Conservation (phyloP, 2,888 invertebrate genomes). For the Cantharis rufa region DNA sequence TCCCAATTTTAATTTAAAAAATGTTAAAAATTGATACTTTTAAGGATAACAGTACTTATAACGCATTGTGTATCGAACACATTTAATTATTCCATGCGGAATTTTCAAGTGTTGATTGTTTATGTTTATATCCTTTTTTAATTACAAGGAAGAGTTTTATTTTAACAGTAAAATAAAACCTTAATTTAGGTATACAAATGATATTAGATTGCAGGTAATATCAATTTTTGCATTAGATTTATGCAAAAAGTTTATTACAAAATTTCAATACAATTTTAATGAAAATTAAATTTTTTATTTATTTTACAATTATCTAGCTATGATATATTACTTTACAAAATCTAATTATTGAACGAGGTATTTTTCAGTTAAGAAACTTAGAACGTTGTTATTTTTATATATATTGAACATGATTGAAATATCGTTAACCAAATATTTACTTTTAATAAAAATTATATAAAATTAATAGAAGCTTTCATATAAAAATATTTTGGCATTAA, state of each 20-base stretch:
- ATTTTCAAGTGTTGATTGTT: background rate
- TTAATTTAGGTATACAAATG: background rate
- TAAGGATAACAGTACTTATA: background rate
- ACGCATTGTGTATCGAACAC: background rate
- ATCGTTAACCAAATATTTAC: background rate
- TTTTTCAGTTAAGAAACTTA: background rate
- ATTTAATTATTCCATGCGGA: background rate
- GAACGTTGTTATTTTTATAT: background rate
- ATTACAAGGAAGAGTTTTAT: background rate
- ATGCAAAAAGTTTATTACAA: background rate
- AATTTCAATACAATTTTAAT: background rate
- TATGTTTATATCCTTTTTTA: background rate
- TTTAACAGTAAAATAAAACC: background rate
- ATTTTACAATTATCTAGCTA: background rate
- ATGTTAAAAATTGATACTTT: background rate
- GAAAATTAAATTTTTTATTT: background rate
- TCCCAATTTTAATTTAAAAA: background rate
- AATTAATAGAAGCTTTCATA: background rate
- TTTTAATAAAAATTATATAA: background rate
- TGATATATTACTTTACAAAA: background rate
- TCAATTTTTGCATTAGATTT: background rate
- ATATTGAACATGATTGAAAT: background rate
- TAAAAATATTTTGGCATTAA: background rate
- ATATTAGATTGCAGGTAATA: background rate
- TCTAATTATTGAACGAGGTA: background rate